A percentile compares a stretch with the other conserved stretches of the same genome.
Evolutionary conservation across 2,113 vertebrate genomes (phyloP).

Genomic region (Perca schrenkii): DNA sequence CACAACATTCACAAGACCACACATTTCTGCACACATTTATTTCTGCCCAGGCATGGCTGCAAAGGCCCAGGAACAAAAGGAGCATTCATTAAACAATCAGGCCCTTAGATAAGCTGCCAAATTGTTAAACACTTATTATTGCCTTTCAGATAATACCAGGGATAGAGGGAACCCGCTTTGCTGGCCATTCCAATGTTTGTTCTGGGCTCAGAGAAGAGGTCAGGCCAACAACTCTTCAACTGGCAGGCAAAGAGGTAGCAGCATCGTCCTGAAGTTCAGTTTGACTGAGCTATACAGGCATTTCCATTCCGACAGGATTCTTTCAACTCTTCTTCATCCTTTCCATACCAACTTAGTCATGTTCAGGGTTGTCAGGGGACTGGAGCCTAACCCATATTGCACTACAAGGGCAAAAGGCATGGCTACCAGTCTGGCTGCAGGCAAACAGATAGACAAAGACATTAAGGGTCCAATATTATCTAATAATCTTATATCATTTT

Average conservation of each 20-base stretch:
- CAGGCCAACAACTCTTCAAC: conserved; percentile 43
- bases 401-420: not conserved
- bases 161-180: conserved; percentile 53
- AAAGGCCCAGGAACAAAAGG: conserved; percentile 59
- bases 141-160: conserved; percentile 74
- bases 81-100: conserved; percentile 65
- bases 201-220: conserved; percentile 58
- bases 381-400: not conserved
- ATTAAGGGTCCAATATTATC: not conserved
- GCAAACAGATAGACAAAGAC: not conserved
- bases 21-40: conserved; percentile 34
- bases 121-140: conserved; percentile 66
- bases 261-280: not conserved
- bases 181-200: conserved; percentile 74
- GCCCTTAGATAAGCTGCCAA: conserved; percentile 63
- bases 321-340: not conserved
- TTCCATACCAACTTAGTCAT: not conserved
- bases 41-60: conserved; percentile 20
- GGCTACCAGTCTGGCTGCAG: not conserved
- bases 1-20: conserved; percentile 65
- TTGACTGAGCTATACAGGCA: not conserved
- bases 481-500: no score
- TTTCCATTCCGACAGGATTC: not conserved
- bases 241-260: conserved; percentile 72
- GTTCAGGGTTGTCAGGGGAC: not conserved